These are phyloP conservation scores for Plebejus melissa DNA, from an alignment of 2,888 invertebrate genomes.

Conservation along the genomic window DNA sequence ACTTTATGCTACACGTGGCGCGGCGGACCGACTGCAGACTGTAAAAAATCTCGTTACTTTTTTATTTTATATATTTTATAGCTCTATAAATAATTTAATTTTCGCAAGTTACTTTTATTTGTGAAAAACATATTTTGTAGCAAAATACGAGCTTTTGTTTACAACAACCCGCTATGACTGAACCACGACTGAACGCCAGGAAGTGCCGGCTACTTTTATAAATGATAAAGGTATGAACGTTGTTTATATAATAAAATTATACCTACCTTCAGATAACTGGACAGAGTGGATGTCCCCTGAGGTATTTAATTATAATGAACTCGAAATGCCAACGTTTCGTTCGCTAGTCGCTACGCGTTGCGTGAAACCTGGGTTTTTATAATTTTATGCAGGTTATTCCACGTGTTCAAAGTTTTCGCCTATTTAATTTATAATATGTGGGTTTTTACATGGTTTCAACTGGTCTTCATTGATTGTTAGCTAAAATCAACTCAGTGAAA, in stretches of 20 bases:
- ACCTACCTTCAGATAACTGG: conserved; percentile 7
- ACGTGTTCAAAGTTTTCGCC: background rate
- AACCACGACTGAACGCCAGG: background rate
- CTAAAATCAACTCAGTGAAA: background rate
- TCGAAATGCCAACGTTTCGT: background rate
- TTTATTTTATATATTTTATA: conserved; percentile 18
- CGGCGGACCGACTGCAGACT: background rate
- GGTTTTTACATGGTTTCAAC: background rate
- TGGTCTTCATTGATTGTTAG: background rate
- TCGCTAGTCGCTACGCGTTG: background rate
- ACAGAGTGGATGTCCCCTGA: conserved; percentile 12
- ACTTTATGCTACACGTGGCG: background rate
- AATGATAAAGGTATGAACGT: conserved; percentile 13
- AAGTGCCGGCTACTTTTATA: conserved; percentile 25
- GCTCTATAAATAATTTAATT: background rate
- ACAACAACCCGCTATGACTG: background rate
- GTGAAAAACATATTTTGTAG: background rate
- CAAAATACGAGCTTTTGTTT: conserved; percentile 5
- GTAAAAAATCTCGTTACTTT: conserved; percentile 8
- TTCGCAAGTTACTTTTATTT: background rate
- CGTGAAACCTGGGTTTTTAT: conserved; percentile 5
- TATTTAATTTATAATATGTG: background rate
- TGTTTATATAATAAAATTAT: conserved; percentile 11
- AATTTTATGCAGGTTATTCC: conserved; percentile 4
- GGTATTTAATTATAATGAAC: background rate